Evolutionary conservation across 2,797 vertebrate species (phyloP), one percentile per base, ranked within the genome.

Genomic region (Jordanella pulchra): DNA sequence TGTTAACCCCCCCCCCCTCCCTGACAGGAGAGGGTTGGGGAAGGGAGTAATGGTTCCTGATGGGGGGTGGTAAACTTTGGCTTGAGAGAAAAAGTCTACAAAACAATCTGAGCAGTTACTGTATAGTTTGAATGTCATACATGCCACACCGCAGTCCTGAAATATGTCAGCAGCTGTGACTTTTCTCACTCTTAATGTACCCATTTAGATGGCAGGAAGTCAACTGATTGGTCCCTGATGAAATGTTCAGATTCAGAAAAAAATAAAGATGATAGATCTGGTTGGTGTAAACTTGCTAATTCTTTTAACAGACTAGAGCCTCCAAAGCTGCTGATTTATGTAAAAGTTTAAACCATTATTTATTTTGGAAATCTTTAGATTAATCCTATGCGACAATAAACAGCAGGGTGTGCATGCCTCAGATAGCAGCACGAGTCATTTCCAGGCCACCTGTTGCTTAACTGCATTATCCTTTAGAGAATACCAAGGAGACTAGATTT

Each of bases 1-100:
- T 80, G 87, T 89, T 90, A 89, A 89, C 83, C 73, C 80, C 82
- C 74, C 77, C n/a, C n/a, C n/a, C n/a, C n/a, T n/a, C n/a, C n/a
- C n/a, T n/a, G 5, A 64, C 76, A 71, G 89, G 80, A 76, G 60
- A 77, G 80, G 76, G 85, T 84, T 79, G 82, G 84, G 76, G 85
- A 58, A 58, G 28, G 21, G 30, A 44, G 64, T 69, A 48, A 21
- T 55, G 47, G 53, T 58, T 51, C 67, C 50, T 27, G 18, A 23
- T 28, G 74, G 74, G 75, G n/a, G 70, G 63, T 68, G 63, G 79
- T 67, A 39, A 50, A 65, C 69, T 69, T 90, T 85, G 79, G 30
- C 58, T 58, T 68, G 67, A 73, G 73, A 66, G 72, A 81, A 78
- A 78, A 75, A 42, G 47, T 85, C 65, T 72, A 61, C 39, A 30